Evolutionary conservation across 2,797 vertebrate genomes (phyloP).

Genomic region (Pseudochirops corinnae): DNA sequence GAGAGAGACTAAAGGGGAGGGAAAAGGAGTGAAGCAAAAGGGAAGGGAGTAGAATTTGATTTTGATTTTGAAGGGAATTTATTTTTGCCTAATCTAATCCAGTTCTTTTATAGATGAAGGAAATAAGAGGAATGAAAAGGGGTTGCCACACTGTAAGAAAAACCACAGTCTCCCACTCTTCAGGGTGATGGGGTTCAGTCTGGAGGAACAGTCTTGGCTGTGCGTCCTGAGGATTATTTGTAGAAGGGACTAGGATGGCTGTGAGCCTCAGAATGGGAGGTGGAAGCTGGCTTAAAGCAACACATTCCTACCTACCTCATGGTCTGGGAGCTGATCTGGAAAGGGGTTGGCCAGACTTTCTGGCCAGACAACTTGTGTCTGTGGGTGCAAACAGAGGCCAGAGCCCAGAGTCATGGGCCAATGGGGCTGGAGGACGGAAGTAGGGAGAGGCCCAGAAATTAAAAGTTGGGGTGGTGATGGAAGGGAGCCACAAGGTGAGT

Average conservation of each 20-base stretch:
- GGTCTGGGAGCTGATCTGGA: slow-evolving; percentile 63
- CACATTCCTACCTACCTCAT: slow-evolving; percentile 48
- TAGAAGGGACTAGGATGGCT: slow-evolving; percentile 42
- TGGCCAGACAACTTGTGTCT: slow-evolving; percentile 57
- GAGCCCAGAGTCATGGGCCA: background rate
- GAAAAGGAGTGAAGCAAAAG: background rate
- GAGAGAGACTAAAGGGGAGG: background rate
- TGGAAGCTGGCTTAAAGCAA: slow-evolving; percentile 48
- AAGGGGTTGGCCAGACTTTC: slow-evolving; percentile 68
- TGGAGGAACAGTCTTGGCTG: slow-evolving; percentile 7
- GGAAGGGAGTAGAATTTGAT: background rate
- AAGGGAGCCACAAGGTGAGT: background rate
- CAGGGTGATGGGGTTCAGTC: background rate
- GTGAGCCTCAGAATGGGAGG: background rate
- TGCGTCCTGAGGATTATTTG: slow-evolving; percentile 20
- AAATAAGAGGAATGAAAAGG: background rate
- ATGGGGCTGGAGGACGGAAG: background rate
- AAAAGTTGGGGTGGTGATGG: background rate
- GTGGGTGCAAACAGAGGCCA: slow-evolving; percentile 42
- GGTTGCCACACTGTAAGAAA: background rate
- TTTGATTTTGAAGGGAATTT: background rate
- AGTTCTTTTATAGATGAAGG: background rate
- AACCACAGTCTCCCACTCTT: background rate
- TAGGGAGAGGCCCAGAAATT: background rate
- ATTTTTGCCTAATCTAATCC: background rate